A percentile compares a stretch with the other conserved stretches of the same genome.
Conservation (phyloP, 2,888 invertebrate species). For the Callyntrura sp. region DNA sequence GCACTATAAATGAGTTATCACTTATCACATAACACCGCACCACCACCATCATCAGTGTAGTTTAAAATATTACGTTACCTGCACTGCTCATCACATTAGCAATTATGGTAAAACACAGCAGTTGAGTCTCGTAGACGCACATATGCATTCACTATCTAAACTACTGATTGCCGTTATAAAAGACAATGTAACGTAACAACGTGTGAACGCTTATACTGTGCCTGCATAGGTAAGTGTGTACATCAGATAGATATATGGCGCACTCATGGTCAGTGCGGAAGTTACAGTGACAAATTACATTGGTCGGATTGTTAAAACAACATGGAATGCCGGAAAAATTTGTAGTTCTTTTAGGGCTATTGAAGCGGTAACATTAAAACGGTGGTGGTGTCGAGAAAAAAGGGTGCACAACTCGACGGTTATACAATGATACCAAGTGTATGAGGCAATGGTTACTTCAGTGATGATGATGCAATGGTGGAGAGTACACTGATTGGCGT, state of each 20-base stretch:
- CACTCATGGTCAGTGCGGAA: slow-evolving; percentile 77
- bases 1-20: slow-evolving; percentile 31
- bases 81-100: slow-evolving; percentile 6
- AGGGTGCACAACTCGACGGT: background rate
- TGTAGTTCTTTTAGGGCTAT: slow-evolving; percentile 72
- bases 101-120: slow-evolving; percentile 8
- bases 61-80: slow-evolving; percentile 40
- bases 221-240: background rate
- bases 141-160: background rate
- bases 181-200: background rate
- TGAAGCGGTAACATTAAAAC: slow-evolving; percentile 62
- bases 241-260: background rate
- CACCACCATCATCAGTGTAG: slow-evolving; percentile 23
- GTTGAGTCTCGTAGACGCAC: background rate
- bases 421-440: background rate
- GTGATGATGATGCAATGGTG: slow-evolving; percentile 55
- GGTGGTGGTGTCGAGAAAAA: background rate
- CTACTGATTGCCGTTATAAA: background rate
- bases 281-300: slow-evolving; percentile 70
- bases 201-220: slow-evolving; percentile 25
- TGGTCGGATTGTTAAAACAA: slow-evolving; percentile 72
- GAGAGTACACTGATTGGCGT: slow-evolving; percentile 8
- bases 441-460: slow-evolving; percentile 45
- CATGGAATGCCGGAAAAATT: slow-evolving; percentile 75
- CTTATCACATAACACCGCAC: slow-evolving; percentile 43